phyloP scores from a whole-genome alignment of 2,888 invertebrate genomes.

The Acanthopleura granulata region DNA sequence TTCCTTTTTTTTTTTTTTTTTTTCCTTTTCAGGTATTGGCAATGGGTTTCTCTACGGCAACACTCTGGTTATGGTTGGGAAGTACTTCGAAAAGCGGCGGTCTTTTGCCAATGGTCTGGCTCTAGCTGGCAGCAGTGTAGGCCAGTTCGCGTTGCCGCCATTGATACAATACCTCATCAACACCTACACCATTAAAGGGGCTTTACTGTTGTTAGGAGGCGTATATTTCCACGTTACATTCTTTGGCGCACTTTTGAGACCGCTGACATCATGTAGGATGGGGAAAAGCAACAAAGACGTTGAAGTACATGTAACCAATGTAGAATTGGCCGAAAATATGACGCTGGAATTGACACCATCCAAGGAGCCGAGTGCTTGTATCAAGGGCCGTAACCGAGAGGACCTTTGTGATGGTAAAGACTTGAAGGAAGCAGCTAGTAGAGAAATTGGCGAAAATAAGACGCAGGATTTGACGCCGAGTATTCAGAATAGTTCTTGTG shows the following conservation, averaged over 20 bases:
- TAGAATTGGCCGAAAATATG: not conserved
- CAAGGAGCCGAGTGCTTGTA: not conserved
- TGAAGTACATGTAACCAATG: not conserved
- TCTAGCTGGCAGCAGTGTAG: slow-evolving; percentile 57
- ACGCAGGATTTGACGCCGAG: no score
- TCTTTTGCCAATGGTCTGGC: slow-evolving; percentile 55
- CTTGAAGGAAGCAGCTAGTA: not conserved
- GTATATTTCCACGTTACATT: slow-evolving; percentile 48
- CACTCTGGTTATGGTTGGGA: slow-evolving; percentile 53
- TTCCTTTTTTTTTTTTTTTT: not conserved
- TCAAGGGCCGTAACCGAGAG: not conserved
- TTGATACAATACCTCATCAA: slow-evolving; percentile 52
- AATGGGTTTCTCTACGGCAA: slow-evolving; percentile 59
- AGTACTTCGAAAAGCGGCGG: slow-evolving; percentile 52
- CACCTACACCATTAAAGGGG: slow-evolving; percentile 38
- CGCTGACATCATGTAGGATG: slow-evolving; percentile 38
- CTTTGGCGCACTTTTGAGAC: slow-evolving; percentile 50
- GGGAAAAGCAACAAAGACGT: not conserved
- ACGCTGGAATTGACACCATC: no score
- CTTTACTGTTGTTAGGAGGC: slow-evolving; percentile 42
- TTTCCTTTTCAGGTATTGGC: slow-evolving; percentile 46
- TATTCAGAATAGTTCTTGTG: no score
- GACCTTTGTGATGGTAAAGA: not conserved
- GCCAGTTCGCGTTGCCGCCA: slow-evolving; percentile 57
- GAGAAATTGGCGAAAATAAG: not conserved